Evolutionary conservation across 2,888 invertebrate genomes (phyloP).

Genomic region (Heliconius hortense): DNA sequence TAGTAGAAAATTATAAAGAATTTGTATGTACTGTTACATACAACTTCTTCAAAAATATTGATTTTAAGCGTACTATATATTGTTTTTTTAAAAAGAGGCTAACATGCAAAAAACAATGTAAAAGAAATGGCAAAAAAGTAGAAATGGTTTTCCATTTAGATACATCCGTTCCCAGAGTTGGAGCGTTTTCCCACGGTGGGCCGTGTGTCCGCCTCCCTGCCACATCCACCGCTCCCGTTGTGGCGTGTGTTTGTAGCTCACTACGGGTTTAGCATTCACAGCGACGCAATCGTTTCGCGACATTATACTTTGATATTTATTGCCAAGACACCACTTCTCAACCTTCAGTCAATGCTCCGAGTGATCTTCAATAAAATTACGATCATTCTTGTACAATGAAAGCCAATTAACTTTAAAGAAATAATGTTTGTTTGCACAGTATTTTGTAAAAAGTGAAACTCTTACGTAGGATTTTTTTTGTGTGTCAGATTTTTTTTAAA

Average conservation of each 20-base stretch:
- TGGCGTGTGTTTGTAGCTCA: constrained; percentile 68
- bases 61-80: neutral
- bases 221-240: constrained; percentile 52
- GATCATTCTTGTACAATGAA: neutral
- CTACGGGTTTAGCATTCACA: constrained; percentile 78
- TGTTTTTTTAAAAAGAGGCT: constrained; percentile 7
- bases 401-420: neutral
- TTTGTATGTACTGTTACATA: neutral
- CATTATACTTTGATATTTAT: constrained; percentile 79
- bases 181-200: constrained; percentile 75
- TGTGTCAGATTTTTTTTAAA: neutral
- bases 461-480: no score
- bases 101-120: constrained; percentile 13
- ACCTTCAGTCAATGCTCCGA: constrained; percentile 43
- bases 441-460: neutral
- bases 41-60: neutral
- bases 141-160: constrained; percentile 38
- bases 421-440: neutral
- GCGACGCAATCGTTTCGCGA: constrained; percentile 70
- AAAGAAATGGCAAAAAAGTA: constrained; percentile 28
- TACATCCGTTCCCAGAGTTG: constrained; percentile 38
- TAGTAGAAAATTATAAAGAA: constrained; percentile 33
- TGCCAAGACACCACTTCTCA: constrained; percentile 70
- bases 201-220: constrained; percentile 59
- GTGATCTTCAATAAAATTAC: constrained; percentile 33